A percentile compares a stretch with the other conserved stretches of the same genome.
phyloP scores from a whole-genome alignment of 2,113 vertebrate genomes.

The Dipodomys stephensi region DNA sequence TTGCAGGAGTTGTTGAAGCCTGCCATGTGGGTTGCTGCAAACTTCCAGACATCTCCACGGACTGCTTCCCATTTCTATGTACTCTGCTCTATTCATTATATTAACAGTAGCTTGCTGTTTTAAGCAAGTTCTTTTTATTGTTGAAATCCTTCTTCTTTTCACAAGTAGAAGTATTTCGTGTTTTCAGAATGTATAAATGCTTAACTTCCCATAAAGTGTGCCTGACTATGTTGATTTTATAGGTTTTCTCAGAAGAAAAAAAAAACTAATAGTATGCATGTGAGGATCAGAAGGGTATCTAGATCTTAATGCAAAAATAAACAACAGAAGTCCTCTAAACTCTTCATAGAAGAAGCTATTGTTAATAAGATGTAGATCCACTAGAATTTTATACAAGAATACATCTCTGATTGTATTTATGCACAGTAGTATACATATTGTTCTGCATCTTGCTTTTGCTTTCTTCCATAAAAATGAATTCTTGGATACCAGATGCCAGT shows the following conservation, averaged over 20 bases:
- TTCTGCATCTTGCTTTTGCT: not conserved
- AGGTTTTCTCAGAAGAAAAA: not conserved
- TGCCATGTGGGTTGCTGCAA: slow-evolving; percentile 70
- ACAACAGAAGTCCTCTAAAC: not conserved
- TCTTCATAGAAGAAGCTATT: not conserved
- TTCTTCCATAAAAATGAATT: not conserved
- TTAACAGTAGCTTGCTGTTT: slow-evolving; percentile 84
- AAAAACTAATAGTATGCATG: fast-evolving
- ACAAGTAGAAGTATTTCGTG: slow-evolving; percentile 82
- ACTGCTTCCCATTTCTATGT: slow-evolving; percentile 56
- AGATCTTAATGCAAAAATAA: not conserved
- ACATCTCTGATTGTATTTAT: not conserved
- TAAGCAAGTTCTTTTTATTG: slow-evolving; percentile 85
- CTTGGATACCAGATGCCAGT: no score
- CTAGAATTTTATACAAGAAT: not conserved
- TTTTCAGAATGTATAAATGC: slow-evolving; percentile 70
- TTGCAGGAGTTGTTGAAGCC: not conserved
- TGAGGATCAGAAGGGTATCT: not conserved
- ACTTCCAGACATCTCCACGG: slow-evolving; percentile 38
- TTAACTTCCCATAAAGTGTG: slow-evolving; percentile 25
- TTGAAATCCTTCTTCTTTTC: slow-evolving; percentile 83
- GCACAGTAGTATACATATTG: not conserved
- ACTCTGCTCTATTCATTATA: slow-evolving; percentile 84
- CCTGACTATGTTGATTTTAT: slow-evolving; percentile 53
- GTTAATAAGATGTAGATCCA: not conserved